Percentiles rank a stretch among this genome's conserved stretches.
Conservation (phyloP, 2,888 invertebrate genomes). For the Sepiola atlantica region DNA sequence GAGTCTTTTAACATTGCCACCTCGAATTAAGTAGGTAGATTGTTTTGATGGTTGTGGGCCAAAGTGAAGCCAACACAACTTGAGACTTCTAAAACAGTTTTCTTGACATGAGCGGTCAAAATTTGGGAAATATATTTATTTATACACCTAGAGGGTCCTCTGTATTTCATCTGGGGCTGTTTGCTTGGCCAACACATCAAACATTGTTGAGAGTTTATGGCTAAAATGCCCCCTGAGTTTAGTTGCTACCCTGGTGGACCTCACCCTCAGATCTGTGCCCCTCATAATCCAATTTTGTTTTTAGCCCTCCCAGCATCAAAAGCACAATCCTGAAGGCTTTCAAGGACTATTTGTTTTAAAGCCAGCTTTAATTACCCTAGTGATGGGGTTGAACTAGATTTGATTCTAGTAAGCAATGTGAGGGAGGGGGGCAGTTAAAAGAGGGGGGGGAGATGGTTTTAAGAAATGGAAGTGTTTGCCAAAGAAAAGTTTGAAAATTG, state of each 20-base stretch:
- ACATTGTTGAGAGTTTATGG: background rate
- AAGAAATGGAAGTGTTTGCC: background rate
- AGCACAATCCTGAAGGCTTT: background rate
- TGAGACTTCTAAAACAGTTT: background rate
- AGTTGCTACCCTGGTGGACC: background rate
- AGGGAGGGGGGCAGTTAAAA: background rate
- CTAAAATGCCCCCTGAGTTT: background rate
- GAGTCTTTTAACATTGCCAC: background rate
- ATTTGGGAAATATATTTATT: background rate
- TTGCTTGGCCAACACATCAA: constrained; percentile 9
- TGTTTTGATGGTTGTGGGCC: background rate
- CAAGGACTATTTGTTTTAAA: background rate
- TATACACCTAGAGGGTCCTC: background rate
- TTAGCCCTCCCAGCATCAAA: background rate
- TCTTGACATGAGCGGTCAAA: background rate
- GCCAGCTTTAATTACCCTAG: background rate
- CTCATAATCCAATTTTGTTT: background rate
- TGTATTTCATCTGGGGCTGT: background rate
- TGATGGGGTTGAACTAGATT: background rate
- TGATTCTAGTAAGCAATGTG: too few relatives aligned
- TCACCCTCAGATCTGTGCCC: background rate
- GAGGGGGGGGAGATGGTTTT: background rate
- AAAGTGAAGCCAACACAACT: background rate
- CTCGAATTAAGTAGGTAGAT: background rate
- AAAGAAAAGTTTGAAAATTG: constrained; percentile 35